These are phyloP conservation scores for Chelon auratus DNA, from an alignment of 2,797 vertebrate species.

Conservation along the genomic window DNA sequence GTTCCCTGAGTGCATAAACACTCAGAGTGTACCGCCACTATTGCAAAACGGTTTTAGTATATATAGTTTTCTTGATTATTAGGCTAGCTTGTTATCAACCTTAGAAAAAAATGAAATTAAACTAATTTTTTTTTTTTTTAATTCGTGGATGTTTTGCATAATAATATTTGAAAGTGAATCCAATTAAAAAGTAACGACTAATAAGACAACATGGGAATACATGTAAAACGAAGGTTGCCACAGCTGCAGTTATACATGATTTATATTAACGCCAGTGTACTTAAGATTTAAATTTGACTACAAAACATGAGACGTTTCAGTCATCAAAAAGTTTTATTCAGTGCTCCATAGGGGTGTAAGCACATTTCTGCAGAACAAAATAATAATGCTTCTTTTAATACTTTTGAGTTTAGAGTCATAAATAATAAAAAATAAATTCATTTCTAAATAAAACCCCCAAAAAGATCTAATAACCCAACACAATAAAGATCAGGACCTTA, in stretches of 20 bases:
- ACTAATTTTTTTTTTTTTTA: background rate
- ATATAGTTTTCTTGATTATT: background rate
- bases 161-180: background rate
- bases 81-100: background rate
- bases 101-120: background rate
- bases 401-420: background rate
- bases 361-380: conserved; percentile 1
- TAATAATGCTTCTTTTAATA: background rate
- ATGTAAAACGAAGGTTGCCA: background rate
- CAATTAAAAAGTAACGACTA: conserved; percentile 7
- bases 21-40: background rate
- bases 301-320: background rate
- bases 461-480: background rate
- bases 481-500: background rate
- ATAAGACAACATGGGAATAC: background rate
- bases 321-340: no score
- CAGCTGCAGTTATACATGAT: background rate
- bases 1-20: background rate
- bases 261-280: background rate
- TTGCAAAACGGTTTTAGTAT: background rate
- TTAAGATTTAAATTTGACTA: background rate
- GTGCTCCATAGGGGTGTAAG: background rate
- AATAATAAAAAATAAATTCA: background rate
- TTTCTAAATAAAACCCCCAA: background rate
- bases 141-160: background rate